These are phyloP conservation scores for Epirrita christyi DNA, from an alignment of 2,888 invertebrate species.

Conservation along the genomic window DNA sequence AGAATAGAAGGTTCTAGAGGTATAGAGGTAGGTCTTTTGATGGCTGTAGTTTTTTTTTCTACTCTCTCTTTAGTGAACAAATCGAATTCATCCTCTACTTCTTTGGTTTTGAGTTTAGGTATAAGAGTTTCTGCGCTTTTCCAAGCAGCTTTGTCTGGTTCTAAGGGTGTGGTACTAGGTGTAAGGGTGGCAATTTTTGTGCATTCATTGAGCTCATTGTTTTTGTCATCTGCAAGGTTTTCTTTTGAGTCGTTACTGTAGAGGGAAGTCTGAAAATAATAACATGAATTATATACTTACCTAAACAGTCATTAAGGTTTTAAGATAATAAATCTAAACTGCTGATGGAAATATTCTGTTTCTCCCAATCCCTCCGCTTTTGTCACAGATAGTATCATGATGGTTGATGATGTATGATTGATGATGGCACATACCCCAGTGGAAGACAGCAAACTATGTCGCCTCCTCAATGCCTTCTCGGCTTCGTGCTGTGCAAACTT, in stretches of 20 bases:
- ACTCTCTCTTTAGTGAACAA: conserved; percentile 76
- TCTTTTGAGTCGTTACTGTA: conserved; percentile 69
- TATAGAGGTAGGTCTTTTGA: conserved; percentile 52
- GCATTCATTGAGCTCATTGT: conserved; percentile 47
- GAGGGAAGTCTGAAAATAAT: conserved; percentile 65
- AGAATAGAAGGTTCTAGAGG: conserved; percentile 64
- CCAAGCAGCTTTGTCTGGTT: conserved; percentile 66
- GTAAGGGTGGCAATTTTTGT: conserved; percentile 46
- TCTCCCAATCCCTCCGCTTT: no score
- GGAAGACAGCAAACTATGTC: conserved; percentile 76
- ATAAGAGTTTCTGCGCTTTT: conserved; percentile 60
- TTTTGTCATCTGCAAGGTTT: conserved; percentile 56
- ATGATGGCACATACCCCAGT: conserved; percentile 57
- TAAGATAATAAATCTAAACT: no score
- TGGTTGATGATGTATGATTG: neutral
- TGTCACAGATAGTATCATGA: no score
- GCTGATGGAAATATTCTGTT: no score
- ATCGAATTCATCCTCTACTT: conserved; percentile 78
- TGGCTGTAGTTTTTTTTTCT: conserved; percentile 47
- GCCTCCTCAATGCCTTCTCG: conserved; percentile 83
- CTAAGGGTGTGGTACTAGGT: conserved; percentile 58
- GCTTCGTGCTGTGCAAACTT: conserved; percentile 93
- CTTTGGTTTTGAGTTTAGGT: conserved; percentile 43
- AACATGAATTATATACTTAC: neutral
- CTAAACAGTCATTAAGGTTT: no score